Evolutionary conservation across 1,140 invertebrate species (phyloP), one percentile per base, ranked within the genome.

Genomic region (Drosophila ogumai): DNA sequence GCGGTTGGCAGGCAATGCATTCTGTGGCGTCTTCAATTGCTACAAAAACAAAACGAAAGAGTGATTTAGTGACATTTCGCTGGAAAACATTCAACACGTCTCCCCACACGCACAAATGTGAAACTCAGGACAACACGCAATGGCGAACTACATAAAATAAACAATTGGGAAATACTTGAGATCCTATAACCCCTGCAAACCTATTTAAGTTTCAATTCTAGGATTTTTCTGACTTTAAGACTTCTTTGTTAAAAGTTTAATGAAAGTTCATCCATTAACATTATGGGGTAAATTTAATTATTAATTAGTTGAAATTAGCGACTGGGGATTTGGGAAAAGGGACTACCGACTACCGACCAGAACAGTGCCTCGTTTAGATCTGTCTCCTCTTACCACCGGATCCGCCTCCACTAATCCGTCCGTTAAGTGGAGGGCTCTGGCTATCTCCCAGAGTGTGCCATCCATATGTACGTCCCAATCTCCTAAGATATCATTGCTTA

Each of bases 401-500:
- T 55, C 40, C 34, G 8, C 15, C 55, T 40, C 46, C 72, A 63
- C 56, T 31, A 43, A 6, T 55, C 22, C 59, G 40, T 38, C 52
- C 19, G 34, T 34, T 13, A 31, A 47, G 15, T 38, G 52, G 46
- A 46, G 17, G 17, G n/a, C 34, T 19, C 44, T 56, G 9, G 52
- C 54, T 17, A 43, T 65, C 5, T 72, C 55, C 61, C 60, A 80
- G 31, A 63, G 25, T 22, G 60, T 56, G 34, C 49, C 57, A 43
- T 80, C 63, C 59, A 79, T 46, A 43, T 55, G 36, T 15, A 75
- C 40, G 56, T 79, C 49, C 75, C 67, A 82, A 10, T 46, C 31
- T 22, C 46, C 38, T 13, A 68, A 25, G n/a, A 25, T 55, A 10
- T 41, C 38, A 77, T 64, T 59, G 38, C 82, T 86, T 78, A 85